Evolutionary conservation across 2,888 invertebrate genomes (phyloP), one percentile per base, ranked within the genome.

Genomic region (Sussaba pulchella): DNA sequence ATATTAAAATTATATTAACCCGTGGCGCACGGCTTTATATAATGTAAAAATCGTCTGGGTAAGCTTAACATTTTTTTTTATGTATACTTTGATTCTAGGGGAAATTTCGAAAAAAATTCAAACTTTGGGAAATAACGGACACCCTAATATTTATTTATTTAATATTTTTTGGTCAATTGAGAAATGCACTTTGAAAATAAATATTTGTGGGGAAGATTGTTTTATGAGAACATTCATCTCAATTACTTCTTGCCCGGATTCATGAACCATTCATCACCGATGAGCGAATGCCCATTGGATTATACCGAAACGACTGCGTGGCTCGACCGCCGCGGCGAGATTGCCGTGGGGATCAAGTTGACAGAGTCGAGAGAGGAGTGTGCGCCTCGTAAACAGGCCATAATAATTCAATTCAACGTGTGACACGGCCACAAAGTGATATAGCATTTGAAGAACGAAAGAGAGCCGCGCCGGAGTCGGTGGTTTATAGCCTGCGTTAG

Each of bases 361-460:
- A 39, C 43, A 69, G 43, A 36, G 45, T 24, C 36, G 24, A 31
- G 36, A 64, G 19, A 45, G 26, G 24, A 26, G 43, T 24, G 24
- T 73, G 71, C 61, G 14, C 39, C 61, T 78, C 78, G 79, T 79
- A 74, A 74, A 79, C 74, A 69, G 64, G 64, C 54, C 74, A 79
- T 79, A 79, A 79, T 79, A 79, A 74, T 79, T 79, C 74, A 79
- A 79, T 79, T 79, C 64, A 74, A 41, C 69, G 70, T 74, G 69
- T 66, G 70, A 79, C 75, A 66, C 57, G 70, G 75, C 74, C 70
- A 70, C 70, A 74, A 74, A 79, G 61, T 72, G 78, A 78, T 72
- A 78, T 78, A 70, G 78, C 73, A 79, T 79, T 75, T 52, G 26
- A 45, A 26, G 75, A 71, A 71, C 64, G 19, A 70, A 78, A 69